These are phyloP conservation scores for Aplysina aerophoba DNA, from an alignment of 37 sponge, comb jelly and placozoan genomes.

Conservation along the genomic window DNA sequence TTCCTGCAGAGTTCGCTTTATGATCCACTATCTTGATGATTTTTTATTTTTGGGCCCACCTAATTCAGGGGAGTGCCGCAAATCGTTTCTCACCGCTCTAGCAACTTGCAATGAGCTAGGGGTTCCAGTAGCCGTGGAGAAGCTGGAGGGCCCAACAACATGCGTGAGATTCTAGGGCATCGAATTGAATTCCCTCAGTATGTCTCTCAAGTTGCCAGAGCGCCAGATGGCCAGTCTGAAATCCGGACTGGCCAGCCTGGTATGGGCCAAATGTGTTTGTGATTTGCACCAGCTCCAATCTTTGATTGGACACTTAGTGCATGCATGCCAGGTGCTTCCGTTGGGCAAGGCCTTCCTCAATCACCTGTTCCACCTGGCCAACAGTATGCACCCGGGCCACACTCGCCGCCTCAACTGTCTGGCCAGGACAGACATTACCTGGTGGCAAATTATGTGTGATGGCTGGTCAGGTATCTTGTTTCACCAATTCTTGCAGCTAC, in stretches of 20 bases:
- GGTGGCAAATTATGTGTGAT: constrained; percentile 23
- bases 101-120: background rate
- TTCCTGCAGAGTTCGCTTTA: background rate
- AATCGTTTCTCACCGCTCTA: background rate
- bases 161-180: constrained; percentile 9
- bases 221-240: no score
- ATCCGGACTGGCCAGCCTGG: no score
- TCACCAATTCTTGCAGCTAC: background rate
- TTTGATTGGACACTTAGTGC: constrained; percentile 12
- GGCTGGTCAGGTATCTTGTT: background rate
- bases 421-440: background rate
- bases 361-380: constrained; percentile 16
- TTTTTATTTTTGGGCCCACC: constrained; percentile 17
- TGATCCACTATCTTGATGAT: constrained; percentile 24
- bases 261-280: background rate
- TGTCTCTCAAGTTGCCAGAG: background rate
- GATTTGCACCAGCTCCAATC: constrained; percentile 19
- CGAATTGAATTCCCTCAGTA: background rate
- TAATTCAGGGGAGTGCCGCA: background rate
- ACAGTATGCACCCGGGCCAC: background rate
- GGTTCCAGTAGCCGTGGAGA: background rate
- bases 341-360: constrained; percentile 38
- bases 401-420: background rate
- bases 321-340: constrained; percentile 30
- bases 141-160: constrained; percentile 3